Conservation (phyloP, 2,797 vertebrate genomes). For the Octomys mimax region DNA sequence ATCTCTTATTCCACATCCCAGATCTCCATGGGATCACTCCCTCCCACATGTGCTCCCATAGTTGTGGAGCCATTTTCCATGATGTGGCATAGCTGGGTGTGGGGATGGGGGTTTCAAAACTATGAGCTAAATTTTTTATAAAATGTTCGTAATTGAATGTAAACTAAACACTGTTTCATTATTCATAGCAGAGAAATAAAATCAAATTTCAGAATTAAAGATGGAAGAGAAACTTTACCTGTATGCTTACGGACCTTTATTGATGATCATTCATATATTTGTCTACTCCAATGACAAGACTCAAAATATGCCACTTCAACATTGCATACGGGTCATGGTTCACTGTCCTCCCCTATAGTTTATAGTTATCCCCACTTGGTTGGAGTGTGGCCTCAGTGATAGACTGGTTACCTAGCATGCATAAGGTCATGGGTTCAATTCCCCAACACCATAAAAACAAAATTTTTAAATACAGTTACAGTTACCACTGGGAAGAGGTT, state of each 20-base stretch:
- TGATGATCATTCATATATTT: neutral
- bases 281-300: neutral
- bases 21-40: neutral
- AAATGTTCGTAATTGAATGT: neutral
- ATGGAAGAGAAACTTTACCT: neutral
- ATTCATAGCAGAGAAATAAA: neutral
- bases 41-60: too few relatives aligned
- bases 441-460: neutral
- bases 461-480: neutral
- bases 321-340: neutral
- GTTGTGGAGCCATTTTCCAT: neutral
- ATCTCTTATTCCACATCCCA: neutral
- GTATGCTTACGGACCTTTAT: neutral
- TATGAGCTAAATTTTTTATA: neutral
- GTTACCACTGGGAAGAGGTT: neutral
- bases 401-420: neutral
- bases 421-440: neutral
- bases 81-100: neutral
- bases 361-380: neutral
- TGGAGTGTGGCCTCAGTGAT: neutral
- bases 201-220: neutral
- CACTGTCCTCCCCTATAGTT: neutral
- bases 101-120: neutral
- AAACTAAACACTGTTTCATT: neutral
- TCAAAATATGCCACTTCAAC: neutral